Evolutionary conservation across 1,140 invertebrate genomes (phyloP), one percentile per base, ranked within the genome.

Genomic region (Drosophila dunni): DNA sequence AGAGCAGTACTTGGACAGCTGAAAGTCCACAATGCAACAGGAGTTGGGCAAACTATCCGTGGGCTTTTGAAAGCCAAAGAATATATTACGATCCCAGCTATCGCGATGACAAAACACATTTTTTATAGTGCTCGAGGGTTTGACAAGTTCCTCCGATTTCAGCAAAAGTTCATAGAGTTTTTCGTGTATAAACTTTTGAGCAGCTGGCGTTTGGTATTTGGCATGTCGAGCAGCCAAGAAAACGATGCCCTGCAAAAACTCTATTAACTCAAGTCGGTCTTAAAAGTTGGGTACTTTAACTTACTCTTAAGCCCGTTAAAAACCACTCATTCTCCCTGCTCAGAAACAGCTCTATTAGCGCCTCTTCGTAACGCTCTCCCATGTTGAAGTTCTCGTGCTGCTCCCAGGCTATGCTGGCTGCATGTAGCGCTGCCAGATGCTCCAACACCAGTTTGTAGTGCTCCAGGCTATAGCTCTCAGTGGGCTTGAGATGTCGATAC

Each of bases 101-200:
- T 96, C 94, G 0, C 94, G 93, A 85, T 95, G 95, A 50, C 93
- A 94, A 1, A 95, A 81, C 0, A 95, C 94, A 75, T 94, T 95
- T 6, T 62, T 68, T 4, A 81, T 61, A 6, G 48, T 62, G 10
- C 81, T 91, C 0, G 70, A 81, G 3, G 81, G 71, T 7, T 70
- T 78, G 0, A 76, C 60, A 0, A 93, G 88, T 0, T 80, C 63
- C 24, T 85, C 67, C 1, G 61, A 48, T 53, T 89, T 63, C 0
- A 72, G 56, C 0, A 92, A 75, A 0, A 93, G 60, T 17, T 84
- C 44, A 9, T 84, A 76, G 6, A 93, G 92, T 7, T 89, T 64
- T 6, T 77, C 63, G 4, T 81, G 69, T 20, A 94, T 84, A 11
- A 92, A 90, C 4, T 33, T 58, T 65, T 48, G 89, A 7, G 72